Conservation (phyloP, 2,888 invertebrate genomes). For the Tridacna crocea region DNA sequence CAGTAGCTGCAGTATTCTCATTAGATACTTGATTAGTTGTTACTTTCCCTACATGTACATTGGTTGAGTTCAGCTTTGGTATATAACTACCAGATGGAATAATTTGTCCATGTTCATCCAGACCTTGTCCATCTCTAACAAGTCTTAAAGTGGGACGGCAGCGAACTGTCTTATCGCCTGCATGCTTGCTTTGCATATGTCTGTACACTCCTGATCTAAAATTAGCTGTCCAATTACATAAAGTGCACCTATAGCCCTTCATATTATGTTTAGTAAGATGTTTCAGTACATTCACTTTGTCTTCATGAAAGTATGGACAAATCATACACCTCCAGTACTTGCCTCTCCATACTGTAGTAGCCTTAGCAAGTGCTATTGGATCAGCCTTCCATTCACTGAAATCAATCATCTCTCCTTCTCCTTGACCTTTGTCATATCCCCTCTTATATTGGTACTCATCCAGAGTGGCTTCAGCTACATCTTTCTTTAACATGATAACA, state of each 20-base stretch:
- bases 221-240: slow-evolving; percentile 83
- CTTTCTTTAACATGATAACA: slow-evolving; percentile 67
- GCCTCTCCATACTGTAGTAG: slow-evolving; percentile 40
- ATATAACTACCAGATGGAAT: neutral
- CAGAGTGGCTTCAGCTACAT: slow-evolving; percentile 65
- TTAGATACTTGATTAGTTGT: slow-evolving; percentile 7
- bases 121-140: slow-evolving; percentile 55
- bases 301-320: slow-evolving; percentile 88
- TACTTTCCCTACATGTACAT: neutral
- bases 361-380: neutral
- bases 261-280: slow-evolving; percentile 78
- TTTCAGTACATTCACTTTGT: slow-evolving; percentile 75
- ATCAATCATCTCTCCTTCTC: neutral
- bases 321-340: slow-evolving; percentile 92
- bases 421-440: neutral
- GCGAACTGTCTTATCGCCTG: slow-evolving; percentile 64
- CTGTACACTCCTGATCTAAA: slow-evolving; percentile 83
- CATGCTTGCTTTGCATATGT: slow-evolving; percentile 77
- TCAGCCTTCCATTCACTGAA: slow-evolving; percentile 1
- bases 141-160: slow-evolving; percentile 70
- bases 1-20: neutral
- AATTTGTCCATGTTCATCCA: slow-evolving; percentile 34
- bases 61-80: neutral
- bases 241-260: slow-evolving; percentile 79
- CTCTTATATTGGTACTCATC: slow-evolving; percentile 15